Percentiles rank a stretch among this genome's conserved stretches.
These are phyloP conservation scores for Chironomus riparius DNA, from an alignment of 2,888 invertebrate species.

Conservation along the genomic window DNA sequence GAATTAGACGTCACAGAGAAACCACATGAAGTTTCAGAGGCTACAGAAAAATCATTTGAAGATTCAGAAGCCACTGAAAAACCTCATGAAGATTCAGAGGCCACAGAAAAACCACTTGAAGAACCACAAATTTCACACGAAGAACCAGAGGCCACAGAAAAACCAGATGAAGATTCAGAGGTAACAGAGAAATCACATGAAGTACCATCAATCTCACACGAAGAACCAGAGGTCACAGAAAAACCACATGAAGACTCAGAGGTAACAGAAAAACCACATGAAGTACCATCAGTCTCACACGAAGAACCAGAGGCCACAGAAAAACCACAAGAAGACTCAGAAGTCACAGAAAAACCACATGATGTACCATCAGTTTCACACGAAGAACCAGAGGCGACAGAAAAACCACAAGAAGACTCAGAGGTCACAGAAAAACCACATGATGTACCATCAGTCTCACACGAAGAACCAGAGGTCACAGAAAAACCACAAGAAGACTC, in stretches of 20 bases:
- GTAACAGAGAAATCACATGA: neutral
- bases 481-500: constrained; percentile 9
- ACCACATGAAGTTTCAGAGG: neutral
- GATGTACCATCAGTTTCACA: neutral
- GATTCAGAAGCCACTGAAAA: neutral
- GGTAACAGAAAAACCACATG: neutral
- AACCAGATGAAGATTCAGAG: neutral
- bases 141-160: neutral
- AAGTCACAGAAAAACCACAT: neutral
- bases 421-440: constrained; percentile 9
- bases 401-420: neutral
- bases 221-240: neutral
- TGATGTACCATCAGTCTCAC: constrained; percentile 36
- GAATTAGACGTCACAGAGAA: neutral
- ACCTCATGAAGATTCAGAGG: neutral
- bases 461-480: constrained; percentile 6
- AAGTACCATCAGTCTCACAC: neutral
- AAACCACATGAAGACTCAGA: neutral
- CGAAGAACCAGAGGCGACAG: neutral
- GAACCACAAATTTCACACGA: neutral
- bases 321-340: too few species aligned
- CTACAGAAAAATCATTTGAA: neutral
- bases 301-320: neutral
- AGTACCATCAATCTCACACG: neutral
- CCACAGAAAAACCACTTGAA: neutral